Evolutionary conservation across 2,113 vertebrate genomes (phyloP), one percentile per base, ranked within the genome.

Genomic region (Clarias gariepinus): DNA sequence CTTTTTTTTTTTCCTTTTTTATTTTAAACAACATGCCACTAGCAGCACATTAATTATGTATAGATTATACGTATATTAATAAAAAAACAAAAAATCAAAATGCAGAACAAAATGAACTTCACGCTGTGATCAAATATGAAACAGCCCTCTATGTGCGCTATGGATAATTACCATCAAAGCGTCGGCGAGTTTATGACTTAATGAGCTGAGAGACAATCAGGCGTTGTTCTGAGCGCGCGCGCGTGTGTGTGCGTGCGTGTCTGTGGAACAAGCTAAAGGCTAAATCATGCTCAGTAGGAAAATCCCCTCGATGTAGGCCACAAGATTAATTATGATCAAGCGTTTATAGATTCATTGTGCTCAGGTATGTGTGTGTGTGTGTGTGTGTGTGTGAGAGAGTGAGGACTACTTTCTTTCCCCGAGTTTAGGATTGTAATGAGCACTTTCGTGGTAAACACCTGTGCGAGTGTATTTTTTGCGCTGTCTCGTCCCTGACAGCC

Each of bases 361-460:
- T 53, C 47, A 55, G 55, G 66, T 69, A 8, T 33, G 28, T 66
- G n/a, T 13, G 64, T 28, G n/a, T 28, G 64, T 28, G 64, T 30
- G 64, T 28, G 64, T 68, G 64, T 30, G 64, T 28, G 64, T 12
- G 64, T 28, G 64, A 12, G 64, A 30, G 64, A 13, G 64, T 66
- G 64, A 74, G 36, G 36, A 55, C 25, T 28, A 28, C 74, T 28
- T 19, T 28, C 15, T 28, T 9, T 10, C 76, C 18, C 25, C 36
- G 80, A 88, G 76, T 84, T 85, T 69, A 61, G 53, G 66, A 83
- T 78, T 84, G 55, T 87, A 89, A 91, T 86, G 85, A 83, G 66
- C 28, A 0, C 66, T 55, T 78, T 78, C 0, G 76, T 57, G 47
- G 66, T 84, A 84, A 84, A 84, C 68, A 73, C 82, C 82, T 73